A percentile compares a stretch with the other conserved stretches of the same genome.
Evolutionary conservation across 2,888 invertebrate genomes (phyloP).

Genomic region (Polydrusus cervinus): DNA sequence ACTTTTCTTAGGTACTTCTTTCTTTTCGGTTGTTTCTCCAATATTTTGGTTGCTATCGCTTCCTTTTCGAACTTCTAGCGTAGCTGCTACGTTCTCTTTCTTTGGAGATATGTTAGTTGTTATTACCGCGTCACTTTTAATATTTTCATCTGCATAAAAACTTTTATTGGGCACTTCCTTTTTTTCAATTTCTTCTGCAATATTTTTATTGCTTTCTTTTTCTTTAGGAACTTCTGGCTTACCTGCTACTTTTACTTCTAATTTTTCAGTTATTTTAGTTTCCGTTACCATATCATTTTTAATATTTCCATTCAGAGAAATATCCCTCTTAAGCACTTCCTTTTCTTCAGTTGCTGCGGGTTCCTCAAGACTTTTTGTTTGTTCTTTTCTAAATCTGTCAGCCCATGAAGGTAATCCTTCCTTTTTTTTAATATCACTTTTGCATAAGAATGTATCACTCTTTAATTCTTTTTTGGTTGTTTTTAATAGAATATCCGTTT

Average conservation of each 20-base stretch:
- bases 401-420: slow-evolving; percentile 18
- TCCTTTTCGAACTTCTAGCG: background rate
- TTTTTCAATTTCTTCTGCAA: background rate
- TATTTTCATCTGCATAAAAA: background rate
- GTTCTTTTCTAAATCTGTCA: slow-evolving; percentile 7
- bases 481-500: slow-evolving; percentile 23
- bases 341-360: slow-evolving; percentile 17
- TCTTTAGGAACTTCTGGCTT: background rate
- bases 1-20: slow-evolving; percentile 29
- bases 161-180: slow-evolving; percentile 37
- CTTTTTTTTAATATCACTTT: slow-evolving; percentile 32
- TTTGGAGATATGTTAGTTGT: background rate
- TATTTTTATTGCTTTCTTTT: background rate
- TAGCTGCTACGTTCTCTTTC: background rate
- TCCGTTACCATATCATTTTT: background rate
- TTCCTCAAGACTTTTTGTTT: background rate
- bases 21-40: slow-evolving; percentile 23
- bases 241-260: background rate
- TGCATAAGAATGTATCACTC: slow-evolving; percentile 44
- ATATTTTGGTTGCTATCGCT: background rate
- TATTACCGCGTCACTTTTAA: background rate
- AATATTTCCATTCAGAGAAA: slow-evolving; percentile 16
- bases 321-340: slow-evolving; percentile 25
- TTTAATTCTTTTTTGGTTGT: slow-evolving; percentile 35
- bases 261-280: background rate